Conservation (phyloP, 2,113 vertebrate genomes). For the Collichthys lucidus region DNA sequence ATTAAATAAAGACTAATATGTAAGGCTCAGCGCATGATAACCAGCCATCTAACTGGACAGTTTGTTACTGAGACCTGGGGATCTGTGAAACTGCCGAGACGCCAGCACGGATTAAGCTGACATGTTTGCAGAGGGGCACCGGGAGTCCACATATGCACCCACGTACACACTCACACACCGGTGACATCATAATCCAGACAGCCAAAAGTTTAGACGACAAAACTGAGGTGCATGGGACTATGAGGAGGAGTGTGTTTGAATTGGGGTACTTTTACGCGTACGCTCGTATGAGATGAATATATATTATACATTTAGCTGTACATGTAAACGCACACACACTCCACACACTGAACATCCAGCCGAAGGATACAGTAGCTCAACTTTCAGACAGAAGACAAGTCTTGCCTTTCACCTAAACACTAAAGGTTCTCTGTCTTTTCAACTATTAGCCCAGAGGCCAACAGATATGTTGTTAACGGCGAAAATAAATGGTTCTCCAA, state of each 20-base stretch:
- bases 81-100: conserved; percentile 59
- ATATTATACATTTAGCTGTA: not conserved
- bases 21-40: conserved; percentile 33
- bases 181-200: conserved; percentile 54
- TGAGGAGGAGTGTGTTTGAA: conserved; percentile 5
- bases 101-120: conserved; percentile 66
- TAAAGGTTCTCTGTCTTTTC: conserved; percentile 69
- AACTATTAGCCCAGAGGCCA: conserved; percentile 62
- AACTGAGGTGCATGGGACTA: conserved; percentile 23
- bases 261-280: not conserved
- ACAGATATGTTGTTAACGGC: conserved; percentile 77
- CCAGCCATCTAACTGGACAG: conserved; percentile 33
- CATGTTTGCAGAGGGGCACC: conserved; percentile 68
- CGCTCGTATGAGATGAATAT: conserved; percentile 8
- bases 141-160: conserved; percentile 17
- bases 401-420: conserved; percentile 65
- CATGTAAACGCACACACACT: not conserved
- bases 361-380: conserved; percentile 62
- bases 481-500: conserved; percentile 74
- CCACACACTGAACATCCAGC: not conserved
- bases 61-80: conserved; percentile 55
- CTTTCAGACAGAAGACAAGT: conserved; percentile 47
- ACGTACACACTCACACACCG: conserved; percentile 11
- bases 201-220: conserved; percentile 35
- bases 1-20: conserved; percentile 22